Conservation (phyloP, 2,797 vertebrate species). For the Melanotaenia trifasciata region DNA sequence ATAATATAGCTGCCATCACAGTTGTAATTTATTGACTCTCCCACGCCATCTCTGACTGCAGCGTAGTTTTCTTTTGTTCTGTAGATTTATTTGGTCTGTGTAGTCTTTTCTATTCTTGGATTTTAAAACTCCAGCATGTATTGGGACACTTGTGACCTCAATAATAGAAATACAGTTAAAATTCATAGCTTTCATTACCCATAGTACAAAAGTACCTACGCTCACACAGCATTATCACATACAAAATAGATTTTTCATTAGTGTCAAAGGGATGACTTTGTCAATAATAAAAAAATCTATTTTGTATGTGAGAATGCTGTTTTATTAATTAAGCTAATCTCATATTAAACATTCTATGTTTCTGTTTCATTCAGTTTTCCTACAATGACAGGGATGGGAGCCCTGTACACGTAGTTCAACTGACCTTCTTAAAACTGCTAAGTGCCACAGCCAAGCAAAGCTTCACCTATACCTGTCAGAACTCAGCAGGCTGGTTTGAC, state of each 20-base stretch:
- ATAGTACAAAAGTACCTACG: not conserved
- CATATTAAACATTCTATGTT: not conserved
- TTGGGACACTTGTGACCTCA: not conserved
- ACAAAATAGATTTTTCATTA: not conserved
- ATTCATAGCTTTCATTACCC: not conserved
- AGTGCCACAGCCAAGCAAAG: slow-evolving; percentile 88
- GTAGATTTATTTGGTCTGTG: slow-evolving; percentile 12
- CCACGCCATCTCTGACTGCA: not conserved
- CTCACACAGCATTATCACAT: not conserved
- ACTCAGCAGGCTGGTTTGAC: slow-evolving; percentile 90
- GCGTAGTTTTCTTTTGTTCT: not conserved
- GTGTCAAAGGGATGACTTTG: too few relatives aligned
- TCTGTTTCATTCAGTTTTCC: slow-evolving; percentile 84
- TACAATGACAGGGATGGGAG: slow-evolving; percentile 88
- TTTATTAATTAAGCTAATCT: not conserved
- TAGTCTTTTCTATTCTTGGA: slow-evolving; percentile 2
- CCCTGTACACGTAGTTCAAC: slow-evolving; percentile 88
- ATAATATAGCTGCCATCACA: slow-evolving; percentile 49
- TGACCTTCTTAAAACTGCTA: slow-evolving; percentile 93
- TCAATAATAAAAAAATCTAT: too few relatives aligned
- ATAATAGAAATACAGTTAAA: not conserved
- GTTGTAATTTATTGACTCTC: slow-evolving; percentile 23
- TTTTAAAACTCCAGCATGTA: not conserved
- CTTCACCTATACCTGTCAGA: slow-evolving; percentile 91
- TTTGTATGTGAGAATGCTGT: not conserved